A percentile compares a stretch with the other conserved stretches of the same genome.
Evolutionary conservation across 2,797 vertebrate genomes (phyloP).

Genomic region (Pteropus rufus): DNA sequence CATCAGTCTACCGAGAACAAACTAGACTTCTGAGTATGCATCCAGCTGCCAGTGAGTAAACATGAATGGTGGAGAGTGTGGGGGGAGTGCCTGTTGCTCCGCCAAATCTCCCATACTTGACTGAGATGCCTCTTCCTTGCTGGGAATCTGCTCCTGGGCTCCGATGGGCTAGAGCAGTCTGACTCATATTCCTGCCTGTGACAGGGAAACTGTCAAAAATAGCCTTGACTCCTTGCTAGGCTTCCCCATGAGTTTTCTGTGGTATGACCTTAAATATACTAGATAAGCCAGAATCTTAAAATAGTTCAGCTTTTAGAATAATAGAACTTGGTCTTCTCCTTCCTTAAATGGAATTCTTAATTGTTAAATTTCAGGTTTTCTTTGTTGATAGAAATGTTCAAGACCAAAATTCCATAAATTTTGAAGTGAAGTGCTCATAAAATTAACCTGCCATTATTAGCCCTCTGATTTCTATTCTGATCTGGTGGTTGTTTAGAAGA

Average conservation of each 20-base stretch:
- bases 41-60: neutral
- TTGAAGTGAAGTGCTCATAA: neutral
- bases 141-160: neutral
- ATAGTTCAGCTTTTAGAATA: slow-evolving; percentile 13
- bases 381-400: neutral
- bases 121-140: neutral
- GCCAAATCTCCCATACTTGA: neutral
- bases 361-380: neutral
- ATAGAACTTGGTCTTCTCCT: neutral
- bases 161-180: neutral
- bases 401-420: neutral
- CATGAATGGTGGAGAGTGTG: no score
- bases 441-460: neutral
- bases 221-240: slow-evolving; percentile 8
- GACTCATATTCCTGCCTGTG: neutral
- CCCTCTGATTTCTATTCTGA: neutral
- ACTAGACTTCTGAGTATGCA: neutral
- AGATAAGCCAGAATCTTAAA: slow-evolving; percentile 1
- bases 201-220: neutral
- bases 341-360: neutral
- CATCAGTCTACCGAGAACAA: neutral
- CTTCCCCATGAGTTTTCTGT: neutral
- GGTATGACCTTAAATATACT: slow-evolving; percentile 41
- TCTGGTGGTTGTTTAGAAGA: neutral
- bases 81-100: no score